Evolutionary conservation across 2,888 invertebrate genomes (phyloP), one percentile per base, ranked within the genome.

Genomic region (Argynnis bischoffii): DNA sequence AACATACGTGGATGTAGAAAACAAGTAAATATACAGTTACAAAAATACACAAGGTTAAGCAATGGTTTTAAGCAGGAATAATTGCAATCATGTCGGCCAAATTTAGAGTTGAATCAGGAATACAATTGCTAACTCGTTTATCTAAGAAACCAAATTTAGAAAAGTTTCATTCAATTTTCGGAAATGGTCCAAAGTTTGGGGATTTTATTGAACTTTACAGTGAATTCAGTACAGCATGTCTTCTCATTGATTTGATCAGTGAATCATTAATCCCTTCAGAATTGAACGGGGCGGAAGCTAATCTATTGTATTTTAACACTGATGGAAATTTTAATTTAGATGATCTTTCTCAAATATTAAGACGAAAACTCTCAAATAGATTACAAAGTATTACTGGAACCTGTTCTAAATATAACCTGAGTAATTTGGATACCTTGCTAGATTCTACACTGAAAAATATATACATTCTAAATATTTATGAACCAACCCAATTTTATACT

Each of bases 101-200:
- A 66, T 84, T 82, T 72, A 90, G 86, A 82, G 81, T 93, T 31
- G 95, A 95, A 86, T 93, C 94, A 16, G 95, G 95, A 51, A 76
- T 93, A n/a, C 94, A 95, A 78, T 81, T 95, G 65, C 77, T 94
- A 21, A 85, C 93, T 55, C 90, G 95, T 77, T 75, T 95, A 47
- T 85, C 81, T 18, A 86, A 84, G 70, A 90, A 90, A 73, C 83
- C 89, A 0, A 83, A 82, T 16, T 74, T 94, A 14, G 75, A 79
- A 71, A 84, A 86, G 35, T 86, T 95, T 75, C 93, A 94, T 57
- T 83, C 89, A 15, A 75, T 95, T 67, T 94, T 95, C 76, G 75
- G 80, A 65, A 70, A 72, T 66, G 87, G 87, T 47, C 85, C 83
- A 13, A 84, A 81, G 64, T 73, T 73, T 67, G 83, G 83, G 50